Evolutionary conservation across 1,140 invertebrate species (phyloP), one percentile per base, ranked within the genome.

Genomic region (Probaryconus sp.): DNA sequence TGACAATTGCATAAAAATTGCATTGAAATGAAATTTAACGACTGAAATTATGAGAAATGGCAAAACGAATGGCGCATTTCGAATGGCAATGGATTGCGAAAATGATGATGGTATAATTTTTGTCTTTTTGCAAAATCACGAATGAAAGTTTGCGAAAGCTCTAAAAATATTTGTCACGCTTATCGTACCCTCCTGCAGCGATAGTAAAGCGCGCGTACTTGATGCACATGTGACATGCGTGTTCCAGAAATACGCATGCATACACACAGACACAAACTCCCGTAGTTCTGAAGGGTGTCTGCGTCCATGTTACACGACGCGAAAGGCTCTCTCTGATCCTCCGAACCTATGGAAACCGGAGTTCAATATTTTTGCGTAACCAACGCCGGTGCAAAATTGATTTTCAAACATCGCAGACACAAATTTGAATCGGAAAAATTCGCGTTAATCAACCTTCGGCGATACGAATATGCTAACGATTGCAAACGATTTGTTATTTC

Each of bases 231-330:
- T 74, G 78, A 45, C 40, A 28, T 70, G 56, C 68, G 71, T 61
- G 67, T 26, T 26, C 67, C 40, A 64, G 61, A 78, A 48, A 76
- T 50, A 61, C 70, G 53, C 61, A 50, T 76, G 45, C 60, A 76
- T 56, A 43, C 60, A 47, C 47, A 53, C 26, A 38, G 38, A 31
- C 17, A 35, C 30, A 28, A 56, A 71, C 53, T 56, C 55, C 68
- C 53, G 50, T 63, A 71, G 37, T 60, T 73, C 58, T 70, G 79
- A 79, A 78, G 81, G 81, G 83, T 85, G 82, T 83, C 83, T 83
- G 77, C 79, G 68, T 43, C 79, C 81, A 81, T 81, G 76, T 47
- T 68, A 81, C 81, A 83, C 81, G 79, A 73, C 69, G 80, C 67
- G 42, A 33, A 20, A 33, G 30, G 28, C 53, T 35, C 11, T 31